phyloP scores from a whole-genome alignment of 2,113 vertebrate genomes.

The Strix aluco region DNA sequence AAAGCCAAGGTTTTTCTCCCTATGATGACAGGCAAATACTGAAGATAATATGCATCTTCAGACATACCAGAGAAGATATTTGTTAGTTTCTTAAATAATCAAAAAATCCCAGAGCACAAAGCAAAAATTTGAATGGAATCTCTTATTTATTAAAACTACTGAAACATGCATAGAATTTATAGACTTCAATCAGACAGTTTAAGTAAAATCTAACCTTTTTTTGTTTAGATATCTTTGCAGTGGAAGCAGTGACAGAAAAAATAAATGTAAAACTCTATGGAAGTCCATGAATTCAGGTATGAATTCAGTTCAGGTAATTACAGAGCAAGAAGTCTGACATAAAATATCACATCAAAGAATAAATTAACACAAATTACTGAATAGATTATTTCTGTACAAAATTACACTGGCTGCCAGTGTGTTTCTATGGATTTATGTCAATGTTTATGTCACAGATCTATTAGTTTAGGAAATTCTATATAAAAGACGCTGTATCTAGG shows the following conservation, averaged over 20 bases:
- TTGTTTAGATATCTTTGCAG: neutral
- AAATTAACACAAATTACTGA: neutral
- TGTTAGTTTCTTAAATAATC: neutral
- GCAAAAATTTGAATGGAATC: neutral
- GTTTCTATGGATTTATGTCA: neutral
- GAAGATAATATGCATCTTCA: neutral
- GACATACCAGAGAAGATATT: neutral
- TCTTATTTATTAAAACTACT: neutral
- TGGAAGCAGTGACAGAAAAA: neutral
- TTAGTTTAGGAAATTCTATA: neutral
- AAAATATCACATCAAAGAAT: neutral
- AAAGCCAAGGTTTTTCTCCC: neutral
- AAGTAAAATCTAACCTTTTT: neutral
- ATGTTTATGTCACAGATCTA: neutral
- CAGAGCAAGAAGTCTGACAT: neutral
- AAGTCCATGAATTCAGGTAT: neutral
- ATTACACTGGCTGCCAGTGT: neutral
- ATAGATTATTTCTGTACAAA: neutral
- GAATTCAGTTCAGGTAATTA: neutral
- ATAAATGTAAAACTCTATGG: neutral
- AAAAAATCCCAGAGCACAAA: neutral
- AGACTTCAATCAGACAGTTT: neutral
- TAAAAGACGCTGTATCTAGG: neutral
- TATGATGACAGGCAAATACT: neutral
- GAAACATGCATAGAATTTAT: fast-evolving